Percentiles rank a stretch among this genome's conserved stretches.
Conservation (phyloP, 2,888 invertebrate species). For the Pharmacophagus antenor region DNA sequence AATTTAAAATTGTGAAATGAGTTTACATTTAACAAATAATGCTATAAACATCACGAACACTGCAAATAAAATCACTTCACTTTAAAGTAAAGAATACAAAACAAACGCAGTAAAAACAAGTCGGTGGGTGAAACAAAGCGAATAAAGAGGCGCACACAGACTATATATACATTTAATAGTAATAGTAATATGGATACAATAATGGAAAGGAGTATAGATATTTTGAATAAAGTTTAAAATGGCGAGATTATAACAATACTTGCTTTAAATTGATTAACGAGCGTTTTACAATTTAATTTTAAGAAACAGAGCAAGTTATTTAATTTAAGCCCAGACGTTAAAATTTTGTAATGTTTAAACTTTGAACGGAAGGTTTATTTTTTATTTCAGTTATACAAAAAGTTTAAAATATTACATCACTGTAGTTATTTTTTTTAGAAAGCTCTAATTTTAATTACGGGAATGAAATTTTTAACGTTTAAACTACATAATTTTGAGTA, state of each 20-base stretch:
- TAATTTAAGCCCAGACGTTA: background rate
- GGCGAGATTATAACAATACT: conserved; percentile 35
- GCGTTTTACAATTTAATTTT: background rate
- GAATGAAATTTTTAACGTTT: no score
- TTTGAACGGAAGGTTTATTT: no score
- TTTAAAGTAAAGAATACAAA: conserved; percentile 27
- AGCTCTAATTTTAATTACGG: no score
- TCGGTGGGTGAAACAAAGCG: conserved; percentile 29
- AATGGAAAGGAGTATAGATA: conserved; percentile 36
- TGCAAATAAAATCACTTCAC: conserved; percentile 30
- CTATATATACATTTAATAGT: conserved; percentile 30
- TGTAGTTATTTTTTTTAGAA: no score
- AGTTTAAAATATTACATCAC: no score
- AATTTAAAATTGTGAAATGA: conserved; percentile 32
- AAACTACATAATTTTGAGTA: no score
- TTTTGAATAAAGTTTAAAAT: conserved; percentile 43
- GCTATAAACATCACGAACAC: conserved; percentile 34
- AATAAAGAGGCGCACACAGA: conserved; percentile 27
- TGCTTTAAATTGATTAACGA: background rate
- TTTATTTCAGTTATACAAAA: no score
- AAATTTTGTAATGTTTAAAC: background rate
- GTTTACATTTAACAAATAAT: conserved; percentile 31
- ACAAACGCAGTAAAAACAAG: conserved; percentile 29
- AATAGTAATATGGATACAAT: no score
- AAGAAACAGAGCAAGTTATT: no score